phyloP scores from a whole-genome alignment of 2,113 vertebrate species.

The Larimichthys crocea region DNA sequence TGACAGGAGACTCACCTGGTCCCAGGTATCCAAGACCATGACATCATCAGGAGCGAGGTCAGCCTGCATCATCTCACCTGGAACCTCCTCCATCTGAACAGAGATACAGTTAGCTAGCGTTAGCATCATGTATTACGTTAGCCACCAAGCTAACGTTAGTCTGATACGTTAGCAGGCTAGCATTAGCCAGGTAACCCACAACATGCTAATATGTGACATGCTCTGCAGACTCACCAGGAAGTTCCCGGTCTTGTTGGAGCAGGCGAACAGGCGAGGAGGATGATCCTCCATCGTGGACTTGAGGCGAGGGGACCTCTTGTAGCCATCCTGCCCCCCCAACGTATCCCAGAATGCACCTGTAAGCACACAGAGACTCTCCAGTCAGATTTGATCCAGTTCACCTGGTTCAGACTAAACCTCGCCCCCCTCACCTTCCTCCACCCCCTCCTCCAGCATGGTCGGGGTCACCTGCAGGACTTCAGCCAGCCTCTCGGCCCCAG shows the following conservation, averaged over 20 bases:
- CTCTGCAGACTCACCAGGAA: conserved; percentile 86
- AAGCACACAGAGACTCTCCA: neutral
- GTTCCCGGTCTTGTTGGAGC: conserved; percentile 92
- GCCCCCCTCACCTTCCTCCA: conserved; percentile 86
- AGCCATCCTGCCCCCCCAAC: conserved; percentile 86
- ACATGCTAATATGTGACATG: neutral
- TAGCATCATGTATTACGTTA: too few species aligned
- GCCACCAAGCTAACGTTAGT: too few species aligned
- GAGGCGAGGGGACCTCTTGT: conserved; percentile 86
- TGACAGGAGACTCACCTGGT: conserved; percentile 84
- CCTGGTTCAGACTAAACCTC: too few species aligned
- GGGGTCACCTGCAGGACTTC: conserved; percentile 81
- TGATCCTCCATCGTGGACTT: conserved; percentile 89
- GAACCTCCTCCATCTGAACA: conserved; percentile 91
- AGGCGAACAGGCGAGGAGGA: conserved; percentile 92
- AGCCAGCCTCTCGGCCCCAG: conserved; percentile 85
- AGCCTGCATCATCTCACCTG: conserved; percentile 92
- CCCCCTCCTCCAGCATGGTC: conserved; percentile 86
- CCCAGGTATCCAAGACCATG: conserved; percentile 93
- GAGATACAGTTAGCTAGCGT: neutral
- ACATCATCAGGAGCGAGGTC: conserved; percentile 93
- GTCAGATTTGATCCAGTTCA: neutral
- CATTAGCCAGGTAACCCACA: too few species aligned
- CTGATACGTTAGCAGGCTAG: too few species aligned
- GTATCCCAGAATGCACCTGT: conserved; percentile 90